A percentile compares a stretch with the other conserved stretches of the same genome.
Conservation (phyloP, 2,888 invertebrate species). For the Nomada hirtipes region DNA sequence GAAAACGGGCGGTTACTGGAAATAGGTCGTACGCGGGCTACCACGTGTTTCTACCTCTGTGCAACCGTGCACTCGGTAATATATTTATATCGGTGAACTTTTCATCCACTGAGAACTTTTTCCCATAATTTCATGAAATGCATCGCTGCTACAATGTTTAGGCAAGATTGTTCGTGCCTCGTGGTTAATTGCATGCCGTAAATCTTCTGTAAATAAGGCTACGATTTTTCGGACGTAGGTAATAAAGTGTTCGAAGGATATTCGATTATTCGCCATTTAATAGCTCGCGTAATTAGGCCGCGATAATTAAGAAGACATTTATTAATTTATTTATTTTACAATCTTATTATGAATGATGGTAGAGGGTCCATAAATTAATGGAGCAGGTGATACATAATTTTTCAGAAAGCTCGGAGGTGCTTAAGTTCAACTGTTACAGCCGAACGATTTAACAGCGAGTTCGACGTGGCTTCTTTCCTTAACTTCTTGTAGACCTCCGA, state of each 20-base stretch:
- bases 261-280: slow-evolving; percentile 9
- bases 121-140: slow-evolving; percentile 5
- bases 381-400: too few relatives aligned
- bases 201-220: background rate
- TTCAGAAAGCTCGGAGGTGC: too few relatives aligned
- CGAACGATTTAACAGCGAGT: too few relatives aligned
- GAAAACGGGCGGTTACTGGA: slow-evolving; percentile 8
- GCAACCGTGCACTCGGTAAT: slow-evolving; percentile 1
- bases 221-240: background rate
- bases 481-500: too few relatives aligned
- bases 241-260: too few relatives aligned
- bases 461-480: too few relatives aligned
- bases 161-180: too few relatives aligned
- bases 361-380: too few relatives aligned
- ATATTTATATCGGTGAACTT: slow-evolving; percentile 36
- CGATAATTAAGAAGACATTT: slow-evolving; percentile 1
- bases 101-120: slow-evolving; percentile 15
- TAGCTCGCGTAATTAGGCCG: slow-evolving; percentile 32
- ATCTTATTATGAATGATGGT: too few relatives aligned
- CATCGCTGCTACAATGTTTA: background rate
- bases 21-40: slow-evolving; percentile 27
- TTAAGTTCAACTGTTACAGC: too few relatives aligned
- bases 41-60: slow-evolving; percentile 30
- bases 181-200: too few relatives aligned
- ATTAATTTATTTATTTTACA: too few relatives aligned